Conservation (phyloP, 1,140 invertebrate species). For the Myzus persicae region DNA sequence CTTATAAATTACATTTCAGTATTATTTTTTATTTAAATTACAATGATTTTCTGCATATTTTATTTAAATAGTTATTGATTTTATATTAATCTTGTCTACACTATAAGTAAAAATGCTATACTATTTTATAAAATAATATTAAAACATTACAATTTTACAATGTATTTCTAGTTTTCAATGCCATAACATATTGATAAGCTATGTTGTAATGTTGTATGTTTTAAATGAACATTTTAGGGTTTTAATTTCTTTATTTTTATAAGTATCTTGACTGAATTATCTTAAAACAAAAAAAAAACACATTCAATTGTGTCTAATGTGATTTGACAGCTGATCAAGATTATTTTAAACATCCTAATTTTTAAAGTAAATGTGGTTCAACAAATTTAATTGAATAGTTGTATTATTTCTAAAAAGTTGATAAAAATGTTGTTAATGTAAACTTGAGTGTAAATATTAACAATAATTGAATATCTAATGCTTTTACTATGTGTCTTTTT, state of each 20-base stretch:
- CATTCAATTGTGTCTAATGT: background rate
- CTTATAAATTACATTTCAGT: constrained; percentile 8
- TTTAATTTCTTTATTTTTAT: background rate
- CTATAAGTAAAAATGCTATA: background rate
- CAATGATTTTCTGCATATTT: background rate
- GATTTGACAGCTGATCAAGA: background rate
- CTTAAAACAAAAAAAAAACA: background rate
- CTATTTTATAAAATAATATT: background rate
- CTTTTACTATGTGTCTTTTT: constrained; percentile 7
- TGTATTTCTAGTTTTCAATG: background rate
- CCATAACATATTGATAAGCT: constrained; percentile 5
- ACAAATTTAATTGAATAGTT: background rate
- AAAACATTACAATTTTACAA: background rate
- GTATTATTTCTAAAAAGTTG: background rate
- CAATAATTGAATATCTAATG: background rate
- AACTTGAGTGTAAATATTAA: background rate
- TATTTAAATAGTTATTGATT: background rate
- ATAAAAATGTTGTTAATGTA: background rate
- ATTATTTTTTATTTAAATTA: background rate
- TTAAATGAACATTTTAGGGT: background rate
- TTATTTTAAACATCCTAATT: constrained; percentile 14
- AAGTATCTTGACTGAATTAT: constrained; percentile 24
- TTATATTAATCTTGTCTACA: background rate
- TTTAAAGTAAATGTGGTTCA: background rate
- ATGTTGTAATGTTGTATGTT: background rate